Base-by-base conservation (phyloP, 1,140 invertebrate species). In the Elysia chlorotica region DNA sequence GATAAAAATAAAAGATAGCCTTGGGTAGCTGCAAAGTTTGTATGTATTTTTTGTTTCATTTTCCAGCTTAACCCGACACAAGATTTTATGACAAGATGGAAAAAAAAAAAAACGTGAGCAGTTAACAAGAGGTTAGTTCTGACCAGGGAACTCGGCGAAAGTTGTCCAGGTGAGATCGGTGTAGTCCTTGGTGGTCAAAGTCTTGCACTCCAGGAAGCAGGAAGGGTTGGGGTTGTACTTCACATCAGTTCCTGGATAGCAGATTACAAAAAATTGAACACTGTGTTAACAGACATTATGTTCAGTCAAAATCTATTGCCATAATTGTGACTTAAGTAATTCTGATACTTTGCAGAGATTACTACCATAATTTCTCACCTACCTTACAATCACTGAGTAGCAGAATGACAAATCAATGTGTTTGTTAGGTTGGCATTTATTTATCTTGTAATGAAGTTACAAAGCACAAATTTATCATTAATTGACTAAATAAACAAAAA, bases 131-230 rank as follows among this genome's bases (percentile, higher is more conserved):
- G n/a, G n/a, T n/a, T 36, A 19, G 17, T 48, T 59, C n/a, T 66
- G 84, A 92, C 94, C 95, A 41, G 96, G 96, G 88, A 98, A 98
- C 89, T 98, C 96, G 0, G 96, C 95, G 19, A 98, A 87, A 0
- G 96, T 97, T 28, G 96, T 98, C 94, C 95, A 98, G 25, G 98
- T 86, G 10, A 98, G 87, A 88, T 97, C 95, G 86, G 96, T 93
- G 82, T 98, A 98, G 76, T 98, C 96, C 0, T 92, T 91, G 23
- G 93, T 94, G 80, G 92, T 91, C 36, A 97, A 88, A 57, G 92
- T 91, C 72, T 91, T 91, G 87, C 93, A 95, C 83, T 92, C 92
- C 41, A 92, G 90, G 23, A 90, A 91, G 86, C 92, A 94, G 10
- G 90, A 76, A 71, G 86, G 87, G 14, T 80, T 74, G 17, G 76